A percentile compares a stretch with the other conserved stretches of the same genome.
Evolutionary conservation across 2,797 vertebrate species (phyloP).

Genomic region (Zalophus californianus): DNA sequence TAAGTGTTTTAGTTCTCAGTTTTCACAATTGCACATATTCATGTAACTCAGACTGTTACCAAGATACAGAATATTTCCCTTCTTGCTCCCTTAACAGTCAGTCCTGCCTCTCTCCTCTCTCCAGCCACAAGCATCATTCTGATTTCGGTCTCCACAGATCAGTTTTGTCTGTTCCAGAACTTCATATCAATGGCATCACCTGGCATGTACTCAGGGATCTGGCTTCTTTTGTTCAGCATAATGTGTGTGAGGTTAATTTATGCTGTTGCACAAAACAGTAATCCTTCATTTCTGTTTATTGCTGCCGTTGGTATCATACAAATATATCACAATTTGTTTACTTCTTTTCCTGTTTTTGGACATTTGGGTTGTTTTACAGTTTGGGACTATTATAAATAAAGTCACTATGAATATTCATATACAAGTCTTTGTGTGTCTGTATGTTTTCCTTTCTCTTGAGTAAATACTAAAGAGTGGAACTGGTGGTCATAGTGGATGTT

Average conservation of each 20-base stretch:
- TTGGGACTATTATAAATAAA: not conserved
- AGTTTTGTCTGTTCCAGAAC: not conserved
- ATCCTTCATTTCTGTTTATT: not conserved
- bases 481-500: not conserved
- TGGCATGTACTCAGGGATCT: not conserved
- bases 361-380: not conserved
- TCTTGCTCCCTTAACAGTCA: fast-evolving
- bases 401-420: not conserved
- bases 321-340: not conserved
- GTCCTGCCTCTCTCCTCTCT: not conserved
- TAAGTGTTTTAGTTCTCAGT: not conserved
- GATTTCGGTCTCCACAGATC: not conserved
- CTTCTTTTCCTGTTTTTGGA: not conserved
- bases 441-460: not conserved
- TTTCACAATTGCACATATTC: not conserved
- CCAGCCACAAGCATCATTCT: not conserved
- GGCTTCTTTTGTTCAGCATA: not conserved
- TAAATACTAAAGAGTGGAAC: not conserved
- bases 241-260: not conserved
- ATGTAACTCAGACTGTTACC: not conserved
- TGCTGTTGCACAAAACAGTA: not conserved
- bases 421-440: not conserved
- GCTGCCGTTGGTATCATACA: not conserved
- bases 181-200: not conserved
- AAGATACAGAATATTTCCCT: not conserved